Evolutionary conservation across 2,113 vertebrate species (phyloP).

Genomic region (Apteryx mantelli): DNA sequence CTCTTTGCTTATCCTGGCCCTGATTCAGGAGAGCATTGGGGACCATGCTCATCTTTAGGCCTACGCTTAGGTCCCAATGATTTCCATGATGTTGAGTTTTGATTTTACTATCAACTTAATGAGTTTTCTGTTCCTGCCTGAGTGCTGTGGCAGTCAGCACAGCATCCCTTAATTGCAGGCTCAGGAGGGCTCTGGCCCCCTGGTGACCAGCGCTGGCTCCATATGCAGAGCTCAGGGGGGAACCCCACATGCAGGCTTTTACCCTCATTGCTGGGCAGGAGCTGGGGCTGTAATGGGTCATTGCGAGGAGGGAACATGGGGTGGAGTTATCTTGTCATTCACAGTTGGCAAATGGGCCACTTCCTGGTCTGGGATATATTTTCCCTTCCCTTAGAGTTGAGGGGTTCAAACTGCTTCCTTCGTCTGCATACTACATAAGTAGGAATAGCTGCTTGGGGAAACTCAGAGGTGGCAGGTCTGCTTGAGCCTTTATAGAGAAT

Average conservation of each 20-base stretch:
- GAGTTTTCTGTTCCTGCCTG: background rate
- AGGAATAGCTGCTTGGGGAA: background rate
- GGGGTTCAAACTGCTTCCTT: background rate
- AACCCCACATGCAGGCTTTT: background rate
- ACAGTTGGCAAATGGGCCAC: background rate
- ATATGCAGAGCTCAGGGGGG: background rate
- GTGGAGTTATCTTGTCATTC: background rate
- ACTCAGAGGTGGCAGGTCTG: background rate
- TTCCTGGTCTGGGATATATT: background rate
- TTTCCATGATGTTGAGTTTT: background rate
- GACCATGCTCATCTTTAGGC: background rate
- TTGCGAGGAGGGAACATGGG: background rate
- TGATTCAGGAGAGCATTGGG: background rate
- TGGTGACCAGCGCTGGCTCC: background rate
- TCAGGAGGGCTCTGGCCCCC: background rate
- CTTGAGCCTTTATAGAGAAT: background rate
- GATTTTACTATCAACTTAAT: background rate
- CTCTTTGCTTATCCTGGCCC: constrained; percentile 58
- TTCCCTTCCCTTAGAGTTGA: background rate
- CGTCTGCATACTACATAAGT: background rate
- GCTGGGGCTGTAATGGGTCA: background rate
- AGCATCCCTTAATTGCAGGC: background rate
- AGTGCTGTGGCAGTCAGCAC: background rate
- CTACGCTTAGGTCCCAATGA: background rate
- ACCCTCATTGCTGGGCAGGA: background rate